A percentile compares a stretch with the other conserved stretches of the same genome.
These are phyloP conservation scores for Ernsta delagoae DNA, from an alignment of 2,888 invertebrate genomes.

Conservation along the genomic window DNA sequence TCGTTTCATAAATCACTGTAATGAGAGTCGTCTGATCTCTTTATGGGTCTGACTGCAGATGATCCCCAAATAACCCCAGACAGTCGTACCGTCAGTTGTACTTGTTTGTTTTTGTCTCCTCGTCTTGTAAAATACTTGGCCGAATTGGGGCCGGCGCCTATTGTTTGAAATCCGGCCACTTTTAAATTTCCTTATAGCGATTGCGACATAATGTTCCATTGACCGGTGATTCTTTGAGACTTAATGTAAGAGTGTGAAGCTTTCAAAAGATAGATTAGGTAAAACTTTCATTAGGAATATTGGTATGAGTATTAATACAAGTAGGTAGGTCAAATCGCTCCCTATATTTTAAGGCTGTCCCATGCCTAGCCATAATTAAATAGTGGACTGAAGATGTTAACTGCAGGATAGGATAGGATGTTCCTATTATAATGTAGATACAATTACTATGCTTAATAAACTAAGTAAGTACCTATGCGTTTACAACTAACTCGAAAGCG, in stretches of 20 bases:
- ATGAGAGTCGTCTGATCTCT: conserved; percentile 46
- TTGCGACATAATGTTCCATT: conserved; percentile 13
- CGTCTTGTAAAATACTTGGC: conserved; percentile 34
- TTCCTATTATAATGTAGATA: too few species aligned
- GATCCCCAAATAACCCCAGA: conserved; percentile 48
- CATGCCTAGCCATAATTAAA: too few species aligned
- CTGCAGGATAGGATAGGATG: too few species aligned
- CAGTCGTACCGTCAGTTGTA: conserved; percentile 10
- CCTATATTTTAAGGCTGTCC: too few species aligned
- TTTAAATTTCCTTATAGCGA: conserved; percentile 27
- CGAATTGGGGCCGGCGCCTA: conserved; percentile 32
- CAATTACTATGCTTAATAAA: too few species aligned
- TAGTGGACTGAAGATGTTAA: too few species aligned
- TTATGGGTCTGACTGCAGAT: conserved; percentile 46
- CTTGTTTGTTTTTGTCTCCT: conserved; percentile 40
- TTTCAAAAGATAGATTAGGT: too few species aligned
- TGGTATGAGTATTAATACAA: too few species aligned
- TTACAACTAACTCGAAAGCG: conserved; percentile 12
- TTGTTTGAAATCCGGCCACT: conserved; percentile 34
- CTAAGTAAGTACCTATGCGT: too few species aligned
- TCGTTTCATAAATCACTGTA: conserved; percentile 33
- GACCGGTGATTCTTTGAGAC: background rate
- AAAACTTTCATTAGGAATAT: too few species aligned
- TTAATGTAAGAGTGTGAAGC: background rate
- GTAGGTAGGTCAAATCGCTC: too few species aligned